Conservation (phyloP, 2,888 invertebrate species). For the Dasypolia templi region DNA sequence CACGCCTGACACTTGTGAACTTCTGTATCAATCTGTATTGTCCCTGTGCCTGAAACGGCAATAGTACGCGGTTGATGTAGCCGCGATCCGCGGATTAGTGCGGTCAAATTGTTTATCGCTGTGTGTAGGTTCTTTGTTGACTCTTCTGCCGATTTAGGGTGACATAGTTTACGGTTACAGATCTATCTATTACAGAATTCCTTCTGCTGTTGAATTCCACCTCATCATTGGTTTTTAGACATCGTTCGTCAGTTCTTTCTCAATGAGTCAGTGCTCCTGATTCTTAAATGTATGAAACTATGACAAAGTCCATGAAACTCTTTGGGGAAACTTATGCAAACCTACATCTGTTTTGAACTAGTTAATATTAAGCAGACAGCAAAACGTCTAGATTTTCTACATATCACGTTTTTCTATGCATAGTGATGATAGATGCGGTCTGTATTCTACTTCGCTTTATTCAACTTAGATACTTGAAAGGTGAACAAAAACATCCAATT, state of each 20-base stretch:
- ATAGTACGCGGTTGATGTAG: slow-evolving; percentile 33
- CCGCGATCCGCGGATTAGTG: slow-evolving; percentile 47
- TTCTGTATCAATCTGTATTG: slow-evolving; percentile 23
- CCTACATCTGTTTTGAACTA: neutral
- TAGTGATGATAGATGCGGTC: neutral
- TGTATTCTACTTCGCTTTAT: neutral
- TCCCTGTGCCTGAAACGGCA: slow-evolving; percentile 17
- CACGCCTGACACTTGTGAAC: neutral
- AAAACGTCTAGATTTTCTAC: neutral
- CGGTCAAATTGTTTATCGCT: slow-evolving; percentile 44
- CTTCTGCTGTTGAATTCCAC: neutral
- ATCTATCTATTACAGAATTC: neutral
- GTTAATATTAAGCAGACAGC: neutral
- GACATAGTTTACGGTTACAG: slow-evolving; percentile 1
- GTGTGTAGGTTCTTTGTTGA: slow-evolving; percentile 28
- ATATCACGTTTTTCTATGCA: neutral
- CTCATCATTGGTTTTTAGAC: neutral
- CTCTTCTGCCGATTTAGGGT: slow-evolving; percentile 32
- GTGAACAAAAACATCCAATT: slow-evolving; percentile 37
- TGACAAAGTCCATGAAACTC: neutral
- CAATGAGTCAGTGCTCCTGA: neutral
- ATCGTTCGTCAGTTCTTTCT: neutral
- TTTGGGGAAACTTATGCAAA: neutral
- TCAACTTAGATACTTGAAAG: slow-evolving; percentile 16
- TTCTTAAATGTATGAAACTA: neutral